Evolutionary conservation across 1,140 invertebrate genomes (phyloP), one percentile per base, ranked within the genome.

Genomic region (Trichogramma pretiosum): DNA sequence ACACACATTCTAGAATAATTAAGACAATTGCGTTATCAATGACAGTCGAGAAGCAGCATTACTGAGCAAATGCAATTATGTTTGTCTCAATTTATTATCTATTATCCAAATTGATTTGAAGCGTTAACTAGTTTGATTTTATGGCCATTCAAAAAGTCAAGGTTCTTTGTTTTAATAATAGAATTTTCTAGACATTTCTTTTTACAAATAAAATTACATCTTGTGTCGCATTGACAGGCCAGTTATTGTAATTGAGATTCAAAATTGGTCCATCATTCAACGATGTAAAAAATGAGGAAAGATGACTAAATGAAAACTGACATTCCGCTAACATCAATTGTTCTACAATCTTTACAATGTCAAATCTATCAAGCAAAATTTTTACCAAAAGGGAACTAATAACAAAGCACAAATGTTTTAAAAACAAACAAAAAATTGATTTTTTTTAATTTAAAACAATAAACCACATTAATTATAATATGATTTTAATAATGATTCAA

Each of bases 1-100:
- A 82, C 84, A 75, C 87, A 90, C 86, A 90, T 90, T 38, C 74
- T 77, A 61, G 23, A 65, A 70, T 48, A n/a, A n/a, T n/a, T n/a
- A n/a, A n/a, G n/a, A n/a, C n/a, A n/a, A n/a, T n/a, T n/a, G n/a
- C n/a, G n/a, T n/a, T 44, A 45, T 30, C 33, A 44, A 23, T 34
- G n/a, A n/a, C n/a, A n/a, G n/a, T n/a, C n/a, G n/a, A n/a, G n/a
- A 28, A 44, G 35, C 14, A 26, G 36, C 11, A 35, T 1, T 5
- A 47, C 24, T 16, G 1, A 36, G 28, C 18, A 16, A 35, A 35
- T 4, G 28, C 19, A 46, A 35, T 30, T 24, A 40, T 16, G n/a
- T n/a, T n/a, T n/a, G n/a, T n/a, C n/a, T n/a, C n/a, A n/a, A n/a
- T n/a, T n/a, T n/a, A n/a, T n/a, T n/a, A n/a, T n/a, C n/a, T n/a